Conservation (phyloP, 1,140 invertebrate genomes). For the Caerostris darwini region DNA sequence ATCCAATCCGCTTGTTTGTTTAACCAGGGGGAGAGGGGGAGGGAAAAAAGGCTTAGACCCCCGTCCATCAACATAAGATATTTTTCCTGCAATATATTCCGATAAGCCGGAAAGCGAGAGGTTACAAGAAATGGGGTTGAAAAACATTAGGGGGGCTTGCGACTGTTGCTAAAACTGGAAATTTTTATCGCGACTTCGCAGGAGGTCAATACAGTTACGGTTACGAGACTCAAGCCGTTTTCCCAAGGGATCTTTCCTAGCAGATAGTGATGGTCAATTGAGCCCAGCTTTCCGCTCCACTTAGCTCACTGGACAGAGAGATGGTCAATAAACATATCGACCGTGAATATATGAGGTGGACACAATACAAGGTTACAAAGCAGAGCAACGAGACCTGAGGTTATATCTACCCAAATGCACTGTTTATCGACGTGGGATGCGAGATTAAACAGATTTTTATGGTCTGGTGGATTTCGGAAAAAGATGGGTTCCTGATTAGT, state of each 20-base stretch:
- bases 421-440: not conserved
- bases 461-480: not conserved
- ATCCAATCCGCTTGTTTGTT: slow-evolving; percentile 9
- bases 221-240: not conserved
- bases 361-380: slow-evolving; percentile 3
- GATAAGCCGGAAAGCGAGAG: not conserved
- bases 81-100: not conserved
- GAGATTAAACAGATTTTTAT: not conserved
- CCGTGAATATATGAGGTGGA: slow-evolving; percentile 30
- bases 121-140: not conserved
- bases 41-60: not conserved
- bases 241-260: not conserved
- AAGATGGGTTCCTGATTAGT: not conserved
- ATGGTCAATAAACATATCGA: slow-evolving; percentile 46
- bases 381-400: not conserved
- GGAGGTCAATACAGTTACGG: not conserved
- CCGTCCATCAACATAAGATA: not conserved
- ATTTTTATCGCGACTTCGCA: slow-evolving; percentile 17
- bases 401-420: not conserved
- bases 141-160: not conserved
- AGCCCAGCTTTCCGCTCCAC: slow-evolving; percentile 38
- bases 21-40: not conserved
- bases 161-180: slow-evolving; percentile 8
- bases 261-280: slow-evolving; percentile 42
- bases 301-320: not conserved